Evolutionary conservation across 2,797 vertebrate species (phyloP).

Genomic region (Toxotes lorentzi): DNA sequence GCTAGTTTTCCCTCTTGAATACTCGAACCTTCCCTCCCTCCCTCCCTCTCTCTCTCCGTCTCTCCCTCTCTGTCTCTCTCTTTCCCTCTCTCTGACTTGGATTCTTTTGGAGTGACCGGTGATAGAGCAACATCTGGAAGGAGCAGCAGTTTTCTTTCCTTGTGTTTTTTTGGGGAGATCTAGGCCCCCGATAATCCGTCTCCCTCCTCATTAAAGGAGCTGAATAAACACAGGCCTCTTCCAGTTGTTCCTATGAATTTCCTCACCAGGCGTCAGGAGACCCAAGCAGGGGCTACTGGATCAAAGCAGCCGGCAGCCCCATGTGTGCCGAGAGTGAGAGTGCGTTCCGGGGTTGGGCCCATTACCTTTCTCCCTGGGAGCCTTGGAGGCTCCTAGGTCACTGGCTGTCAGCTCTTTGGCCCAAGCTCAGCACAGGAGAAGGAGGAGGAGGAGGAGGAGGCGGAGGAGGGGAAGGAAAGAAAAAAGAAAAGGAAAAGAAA

Average conservation of each 20-base stretch:
- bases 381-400: constrained; percentile 79
- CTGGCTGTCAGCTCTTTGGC: constrained; percentile 79
- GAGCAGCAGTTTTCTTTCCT: constrained; percentile 83
- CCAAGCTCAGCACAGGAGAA: constrained; percentile 64
- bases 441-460: constrained; percentile 17
- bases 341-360: constrained; percentile 80
- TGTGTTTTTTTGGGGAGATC: constrained; percentile 83
- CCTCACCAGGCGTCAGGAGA: constrained; percentile 87
- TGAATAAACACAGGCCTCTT: constrained; percentile 91
- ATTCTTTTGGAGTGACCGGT: constrained; percentile 81
- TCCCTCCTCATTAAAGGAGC: constrained; percentile 89
- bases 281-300: constrained; percentile 82
- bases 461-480: not conserved
- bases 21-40: constrained; percentile 50
- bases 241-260: constrained; percentile 91
- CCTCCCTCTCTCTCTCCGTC: constrained; percentile 36
- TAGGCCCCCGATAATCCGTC: constrained; percentile 86
- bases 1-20: constrained; percentile 68
- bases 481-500: not conserved
- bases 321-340: constrained; percentile 77
- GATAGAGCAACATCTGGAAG: constrained; percentile 87
- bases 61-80: constrained; percentile 36
- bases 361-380: constrained; percentile 82
- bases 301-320: constrained; percentile 84
- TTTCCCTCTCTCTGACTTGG: constrained; percentile 51